Evolutionary conservation across 1,140 invertebrate genomes (phyloP), one percentile per base, ranked within the genome.

Genomic region (Megalonaias nervosa): DNA sequence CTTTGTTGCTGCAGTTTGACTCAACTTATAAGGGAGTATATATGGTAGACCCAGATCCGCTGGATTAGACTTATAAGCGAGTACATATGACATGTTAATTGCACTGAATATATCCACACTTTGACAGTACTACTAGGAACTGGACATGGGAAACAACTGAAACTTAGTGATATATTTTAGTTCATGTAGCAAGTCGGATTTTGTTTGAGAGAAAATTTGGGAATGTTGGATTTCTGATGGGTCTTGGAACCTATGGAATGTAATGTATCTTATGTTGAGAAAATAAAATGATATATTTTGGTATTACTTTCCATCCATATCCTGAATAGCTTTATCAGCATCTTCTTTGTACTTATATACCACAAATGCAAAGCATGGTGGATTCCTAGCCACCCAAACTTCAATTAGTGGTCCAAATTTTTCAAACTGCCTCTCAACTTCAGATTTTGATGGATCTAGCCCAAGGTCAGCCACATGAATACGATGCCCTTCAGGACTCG

Each of bases 301-400:
- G 60, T 23, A 85, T 85, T 87, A 90, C 89, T 86, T 77, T 74
- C 90, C 88, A 85, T 91, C 86, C 89, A 91, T 90, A 65, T 87
- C 86, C 71, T 78, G 81, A 16, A 91, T 82, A 23, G 90, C 86
- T 64, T 81, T 84, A 56, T 86, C 84, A 13, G 90, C 90, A 84
- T 91, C 89, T 67, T 87, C 87, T 70, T 81, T 82, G 68, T 88
- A 83, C 74, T 87, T 86, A 81, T 85, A 91, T 4, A 90, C 89
- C 55, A 91, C 77, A 84, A 91, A 91, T 14, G 89, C 89, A 86
- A 91, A 91, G 71, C 90, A 90, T 55, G 90, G 90, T n/a, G 89
- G 89, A 67, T 86, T 89, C 73, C 82, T 83, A 1, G 90, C 90
- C 56, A 91, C 77, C 90, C 90, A 91, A 11, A 91, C 83, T 77